A percentile compares a stretch with the other conserved stretches of the same genome.
Evolutionary conservation across 2,888 invertebrate genomes (phyloP).

Genomic region (Leucania comma): DNA sequence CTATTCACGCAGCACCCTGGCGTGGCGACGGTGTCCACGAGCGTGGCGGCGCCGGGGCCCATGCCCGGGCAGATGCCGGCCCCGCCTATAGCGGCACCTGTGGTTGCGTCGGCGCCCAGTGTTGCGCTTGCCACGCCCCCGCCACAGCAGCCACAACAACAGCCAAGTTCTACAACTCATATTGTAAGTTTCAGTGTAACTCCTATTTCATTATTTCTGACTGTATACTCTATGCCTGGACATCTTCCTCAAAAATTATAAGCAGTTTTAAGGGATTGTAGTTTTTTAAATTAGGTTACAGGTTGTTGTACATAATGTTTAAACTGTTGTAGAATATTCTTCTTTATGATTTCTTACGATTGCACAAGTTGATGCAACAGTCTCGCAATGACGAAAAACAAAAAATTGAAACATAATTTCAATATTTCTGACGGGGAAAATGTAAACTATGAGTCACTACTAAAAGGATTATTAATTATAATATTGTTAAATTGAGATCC

Average conservation of each 20-base stretch:
- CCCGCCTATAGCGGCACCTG: constrained; percentile 68
- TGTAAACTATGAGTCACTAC: too few species aligned
- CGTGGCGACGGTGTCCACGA: constrained; percentile 85
- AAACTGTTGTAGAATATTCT: too few species aligned
- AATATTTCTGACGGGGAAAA: too few species aligned
- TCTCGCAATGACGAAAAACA: too few species aligned
- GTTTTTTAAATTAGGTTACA: background rate
- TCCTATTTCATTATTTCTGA: background rate
- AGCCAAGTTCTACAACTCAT: constrained; percentile 77
- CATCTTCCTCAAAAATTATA: background rate
- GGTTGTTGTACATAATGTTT: background rate
- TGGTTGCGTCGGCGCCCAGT: constrained; percentile 72
- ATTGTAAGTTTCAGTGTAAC: constrained; percentile 62
- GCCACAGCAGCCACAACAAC: constrained; percentile 61
- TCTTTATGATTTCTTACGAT: background rate
- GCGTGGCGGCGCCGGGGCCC: constrained; percentile 79
- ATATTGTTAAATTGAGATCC: too few species aligned
- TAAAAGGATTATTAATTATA: too few species aligned
- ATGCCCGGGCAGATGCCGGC: constrained; percentile 75
- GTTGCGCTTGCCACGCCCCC: constrained; percentile 66
- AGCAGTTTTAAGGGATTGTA: background rate
- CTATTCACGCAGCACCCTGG: constrained; percentile 81
- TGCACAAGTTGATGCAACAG: background rate
- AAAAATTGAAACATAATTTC: background rate
- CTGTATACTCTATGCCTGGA: background rate